These are phyloP conservation scores for Lottia scabra DNA, from an alignment of 2,888 invertebrate genomes.

Conservation along the genomic window DNA sequence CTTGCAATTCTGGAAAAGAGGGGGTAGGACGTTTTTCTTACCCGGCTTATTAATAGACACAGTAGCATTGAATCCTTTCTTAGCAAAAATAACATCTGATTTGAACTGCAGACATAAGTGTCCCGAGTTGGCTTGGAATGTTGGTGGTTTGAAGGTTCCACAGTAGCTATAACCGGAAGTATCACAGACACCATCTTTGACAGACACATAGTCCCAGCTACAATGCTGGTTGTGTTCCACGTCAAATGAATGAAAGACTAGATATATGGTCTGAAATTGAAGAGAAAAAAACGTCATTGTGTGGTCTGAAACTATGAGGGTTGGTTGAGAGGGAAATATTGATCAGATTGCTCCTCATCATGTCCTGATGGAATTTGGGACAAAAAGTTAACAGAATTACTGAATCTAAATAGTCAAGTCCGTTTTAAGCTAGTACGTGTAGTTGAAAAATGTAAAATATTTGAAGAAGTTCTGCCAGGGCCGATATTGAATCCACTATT, in stretches of 20 bases:
- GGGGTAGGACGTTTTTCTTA: background rate
- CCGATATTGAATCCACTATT: no score
- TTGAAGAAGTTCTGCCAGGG: no score
- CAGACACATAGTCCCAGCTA: slow-evolving; percentile 21
- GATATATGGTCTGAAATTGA: slow-evolving; percentile 11
- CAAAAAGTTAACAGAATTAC: no score
- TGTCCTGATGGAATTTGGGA: no score
- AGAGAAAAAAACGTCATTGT: no score
- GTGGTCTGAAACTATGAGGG: no score
- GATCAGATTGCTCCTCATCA: no score
- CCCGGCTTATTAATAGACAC: slow-evolving; percentile 6
- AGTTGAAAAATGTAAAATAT: no score
- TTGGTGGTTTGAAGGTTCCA: slow-evolving; percentile 21
- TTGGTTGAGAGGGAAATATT: no score
- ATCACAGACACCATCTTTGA: slow-evolving; percentile 21
- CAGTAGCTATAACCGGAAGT: slow-evolving; percentile 20
- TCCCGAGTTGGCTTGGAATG: slow-evolving; percentile 17
- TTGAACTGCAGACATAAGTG: slow-evolving; percentile 26
- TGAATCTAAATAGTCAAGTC: no score
- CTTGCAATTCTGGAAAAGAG: no score
- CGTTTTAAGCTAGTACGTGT: no score
- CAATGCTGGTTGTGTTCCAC: slow-evolving; percentile 20
- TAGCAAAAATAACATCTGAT: slow-evolving; percentile 25
- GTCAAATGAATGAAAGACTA: slow-evolving; percentile 17
- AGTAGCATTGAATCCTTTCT: slow-evolving; percentile 20